Conservation (phyloP, 2,888 invertebrate genomes). For the Parnassius mnemosyne region DNA sequence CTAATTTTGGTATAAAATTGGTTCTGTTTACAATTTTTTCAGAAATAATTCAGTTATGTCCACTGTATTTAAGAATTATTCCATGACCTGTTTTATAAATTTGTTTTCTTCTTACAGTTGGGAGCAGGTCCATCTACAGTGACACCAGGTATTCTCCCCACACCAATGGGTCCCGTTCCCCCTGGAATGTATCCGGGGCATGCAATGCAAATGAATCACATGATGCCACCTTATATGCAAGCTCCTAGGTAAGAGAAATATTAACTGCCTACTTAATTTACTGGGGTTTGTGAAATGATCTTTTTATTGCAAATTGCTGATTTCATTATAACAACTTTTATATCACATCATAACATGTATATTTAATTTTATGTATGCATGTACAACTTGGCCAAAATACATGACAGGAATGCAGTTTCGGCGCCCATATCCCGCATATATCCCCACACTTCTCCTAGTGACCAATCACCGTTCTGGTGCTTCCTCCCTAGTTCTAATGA, state of each 20-base stretch:
- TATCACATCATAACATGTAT: not conserved
- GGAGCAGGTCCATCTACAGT: constrained; percentile 82
- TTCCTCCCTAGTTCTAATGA: too few species aligned
- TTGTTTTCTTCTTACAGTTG: constrained; percentile 42
- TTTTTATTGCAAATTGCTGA: not conserved
- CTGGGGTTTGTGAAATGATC: not conserved
- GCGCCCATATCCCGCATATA: too few species aligned
- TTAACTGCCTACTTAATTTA: constrained; percentile 39
- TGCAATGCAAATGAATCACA: constrained; percentile 84
- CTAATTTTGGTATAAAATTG: too few species aligned
- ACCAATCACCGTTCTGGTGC: too few species aligned
- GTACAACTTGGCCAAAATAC: too few species aligned
- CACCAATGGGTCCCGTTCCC: constrained; percentile 83
- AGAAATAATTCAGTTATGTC: too few species aligned
- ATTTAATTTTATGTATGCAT: not conserved
- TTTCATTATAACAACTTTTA: not conserved
- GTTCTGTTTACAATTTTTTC: too few species aligned
- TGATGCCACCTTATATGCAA: constrained; percentile 88
- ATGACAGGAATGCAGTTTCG: too few species aligned
- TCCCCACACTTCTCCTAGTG: too few species aligned
- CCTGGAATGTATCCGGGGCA: constrained; percentile 83
- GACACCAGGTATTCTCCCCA: constrained; percentile 79
- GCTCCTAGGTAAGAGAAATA: constrained; percentile 65
- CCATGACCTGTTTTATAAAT: not conserved
- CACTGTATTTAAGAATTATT: not conserved